Evolutionary conservation across 1,140 invertebrate species (phyloP), one percentile per base, ranked within the genome.

Genomic region (Mesaphorura yosii): DNA sequence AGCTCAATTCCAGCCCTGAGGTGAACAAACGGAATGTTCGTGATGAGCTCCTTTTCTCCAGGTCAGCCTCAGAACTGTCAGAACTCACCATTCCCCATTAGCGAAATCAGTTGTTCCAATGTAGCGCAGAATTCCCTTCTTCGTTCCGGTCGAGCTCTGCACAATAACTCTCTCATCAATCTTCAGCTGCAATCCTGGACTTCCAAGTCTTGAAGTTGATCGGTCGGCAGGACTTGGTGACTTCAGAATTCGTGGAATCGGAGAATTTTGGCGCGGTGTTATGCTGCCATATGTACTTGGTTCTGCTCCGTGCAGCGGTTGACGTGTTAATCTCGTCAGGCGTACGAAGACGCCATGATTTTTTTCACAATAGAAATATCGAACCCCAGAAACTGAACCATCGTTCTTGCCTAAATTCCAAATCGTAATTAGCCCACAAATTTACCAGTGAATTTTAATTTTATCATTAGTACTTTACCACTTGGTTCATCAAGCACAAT

Each of bases 301-400:
- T 17, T 37, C 34, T 37, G 20, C 7, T 41, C n/a, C 20, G 83
- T 66, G n/a, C n/a, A n/a, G n/a, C 2, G 84, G 85, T 52, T 77
- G 71, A 57, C 82, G 75, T 6, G 87, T 88, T n/a, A 95, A 73
- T 60, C 90, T 81, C 25, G 85, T 88, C 22, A 94, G 73, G 1
- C 89, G 78, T 27, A 91, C 91, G 70, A 97, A 98, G 23, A 97
- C 84, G 6, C 94, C 94, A 28, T 83, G 80, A 64, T 90, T 90
- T 6, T 88, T 77, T 69, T 91, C 86, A 69, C 93, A 97, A 71
- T 95, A 90, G 68, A 94, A 75, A 58, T 75, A 75, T 45, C 69
- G 46, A 14, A 69, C 64, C 17, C 70, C 70, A 34, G 65, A 64
- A 3, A 74, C 70, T 19, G 66, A 66, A 20, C 73, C 73, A 60